Evolutionary conservation across 2,797 vertebrate genomes (phyloP), one percentile per base, ranked within the genome.

Genomic region (Menidia menidia): DNA sequence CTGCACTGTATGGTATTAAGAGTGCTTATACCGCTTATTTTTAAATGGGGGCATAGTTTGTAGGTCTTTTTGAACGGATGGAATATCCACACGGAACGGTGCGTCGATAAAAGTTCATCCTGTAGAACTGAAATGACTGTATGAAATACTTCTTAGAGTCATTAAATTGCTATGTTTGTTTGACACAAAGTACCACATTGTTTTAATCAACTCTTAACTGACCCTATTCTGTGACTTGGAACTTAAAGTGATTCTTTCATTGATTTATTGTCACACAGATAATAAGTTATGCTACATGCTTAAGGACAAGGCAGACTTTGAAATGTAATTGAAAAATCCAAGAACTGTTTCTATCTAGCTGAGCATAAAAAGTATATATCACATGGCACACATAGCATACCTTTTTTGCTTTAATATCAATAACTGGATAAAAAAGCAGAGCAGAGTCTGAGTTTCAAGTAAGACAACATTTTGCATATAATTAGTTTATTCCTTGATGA

Each of bases 341-440:
- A 13, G 50, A 42, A 42, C 8, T n/a, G n/a, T 13, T 39, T 18
- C 18, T 11, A 10, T 31, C 16, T 44, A 44, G 25, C 6, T 39
- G 35, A 39, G 13, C 4, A 10, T 32, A 18, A 18, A 10, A 10
- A 39, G 13, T 9, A 10, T 32, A 18, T 18, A 10, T 35, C 1
- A 39, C 33, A 35, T 25, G 30, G 33, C 11, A 8, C 12, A 41
- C 12, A 41, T 50, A 59, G 60, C 64, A 72, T 31, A 69, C 41
- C 64, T 63, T 72, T 67, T 48, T 54, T 60, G 65, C 39, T 48
- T 35, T 68, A 66, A 6, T 53, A 32, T 51, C 47, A 69, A 58
- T 42, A 71, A 57, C 62, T 60, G 15, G 39, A 72, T 47, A 39
- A 72, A 66, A 81, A 68, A 67, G 58, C 30, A 31, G 39, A 25